Conservation (phyloP, 2,888 invertebrate species). For the Biston betularia region DNA sequence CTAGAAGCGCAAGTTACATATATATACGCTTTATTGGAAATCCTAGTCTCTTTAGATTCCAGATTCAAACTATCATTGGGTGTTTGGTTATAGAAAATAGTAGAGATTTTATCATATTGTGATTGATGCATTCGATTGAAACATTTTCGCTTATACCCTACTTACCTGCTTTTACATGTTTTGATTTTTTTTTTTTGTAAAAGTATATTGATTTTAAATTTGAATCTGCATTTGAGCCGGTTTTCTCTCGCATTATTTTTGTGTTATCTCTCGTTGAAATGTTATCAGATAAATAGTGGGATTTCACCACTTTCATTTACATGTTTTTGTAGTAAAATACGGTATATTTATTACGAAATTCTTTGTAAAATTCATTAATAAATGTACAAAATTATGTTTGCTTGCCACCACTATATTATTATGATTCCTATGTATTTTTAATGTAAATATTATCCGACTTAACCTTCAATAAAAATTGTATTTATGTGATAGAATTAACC, state of each 20-base stretch:
- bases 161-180: neutral
- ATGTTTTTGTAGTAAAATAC: slow-evolving; percentile 6
- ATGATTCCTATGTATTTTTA: no score
- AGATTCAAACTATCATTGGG: neutral
- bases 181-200: neutral
- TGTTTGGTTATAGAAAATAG: neutral
- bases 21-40: slow-evolving; percentile 27
- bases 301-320: slow-evolving; percentile 11
- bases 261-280: slow-evolving; percentile 16
- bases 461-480: no score
- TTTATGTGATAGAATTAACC: no score
- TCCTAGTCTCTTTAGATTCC: slow-evolving; percentile 5
- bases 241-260: neutral
- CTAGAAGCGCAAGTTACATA: slow-evolving; percentile 32
- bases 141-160: neutral
- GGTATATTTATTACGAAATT: neutral
- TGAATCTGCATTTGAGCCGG: neutral
- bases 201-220: neutral
- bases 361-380: neutral
- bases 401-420: no score
- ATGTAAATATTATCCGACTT: no score
- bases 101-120: neutral
- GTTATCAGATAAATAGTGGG: slow-evolving; percentile 12
- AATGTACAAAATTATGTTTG: no score
- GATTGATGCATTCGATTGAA: neutral